phyloP scores from a whole-genome alignment of 2,888 invertebrate genomes.

The Epirrhoe tristata region DNA sequence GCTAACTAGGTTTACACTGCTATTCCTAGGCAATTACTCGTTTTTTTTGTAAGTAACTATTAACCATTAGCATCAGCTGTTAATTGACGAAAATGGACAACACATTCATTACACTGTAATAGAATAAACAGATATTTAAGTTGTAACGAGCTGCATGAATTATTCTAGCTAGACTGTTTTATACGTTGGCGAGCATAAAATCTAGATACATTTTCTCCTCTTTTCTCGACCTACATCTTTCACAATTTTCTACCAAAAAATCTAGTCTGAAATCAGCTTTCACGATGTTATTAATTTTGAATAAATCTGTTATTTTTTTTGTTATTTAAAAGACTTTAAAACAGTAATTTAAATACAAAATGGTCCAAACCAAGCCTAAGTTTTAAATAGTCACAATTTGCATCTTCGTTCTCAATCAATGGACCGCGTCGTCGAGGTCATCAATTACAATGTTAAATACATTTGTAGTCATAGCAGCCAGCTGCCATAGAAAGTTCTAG shows the following conservation, averaged over 20 bases:
- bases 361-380: not conserved
- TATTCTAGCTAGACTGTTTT: not conserved
- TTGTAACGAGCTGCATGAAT: not conserved
- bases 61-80: conserved; percentile 2
- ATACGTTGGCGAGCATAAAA: too few relatives aligned
- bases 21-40: conserved; percentile 15
- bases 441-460: conserved; percentile 1
- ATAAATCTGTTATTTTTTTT: too few relatives aligned
- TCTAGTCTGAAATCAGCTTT: too few relatives aligned
- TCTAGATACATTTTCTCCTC: too few relatives aligned
- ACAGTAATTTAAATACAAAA: not conserved
- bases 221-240: not conserved
- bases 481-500: conserved; percentile 1
- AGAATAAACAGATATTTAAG: not conserved
- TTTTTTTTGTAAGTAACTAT: conserved; percentile 8
- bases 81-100: not conserved
- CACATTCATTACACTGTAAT: not conserved
- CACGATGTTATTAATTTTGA: too few relatives aligned
- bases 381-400: not conserved
- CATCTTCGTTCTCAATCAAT: not conserved
- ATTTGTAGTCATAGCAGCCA: not conserved
- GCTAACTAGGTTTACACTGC: conserved; percentile 13
- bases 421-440: not conserved
- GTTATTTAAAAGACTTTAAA: not conserved
- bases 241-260: not conserved